phyloP scores from a whole-genome alignment of 2,113 vertebrate genomes.

The Corapipo altera region DNA sequence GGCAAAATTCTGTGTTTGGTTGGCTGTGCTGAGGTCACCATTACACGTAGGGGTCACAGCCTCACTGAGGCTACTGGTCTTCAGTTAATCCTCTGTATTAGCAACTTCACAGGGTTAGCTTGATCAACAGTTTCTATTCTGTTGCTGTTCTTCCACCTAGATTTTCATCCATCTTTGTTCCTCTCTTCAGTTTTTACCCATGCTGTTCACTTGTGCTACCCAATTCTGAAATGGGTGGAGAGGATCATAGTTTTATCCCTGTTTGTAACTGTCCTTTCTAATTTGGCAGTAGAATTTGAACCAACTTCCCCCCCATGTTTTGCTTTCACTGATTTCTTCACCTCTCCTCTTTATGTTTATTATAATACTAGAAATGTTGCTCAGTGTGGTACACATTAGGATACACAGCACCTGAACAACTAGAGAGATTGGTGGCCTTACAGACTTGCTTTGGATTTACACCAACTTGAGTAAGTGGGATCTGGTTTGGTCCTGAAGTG shows the following conservation, averaged over 20 bases:
- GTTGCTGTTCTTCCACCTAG: background rate
- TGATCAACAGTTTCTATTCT: background rate
- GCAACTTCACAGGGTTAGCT: background rate
- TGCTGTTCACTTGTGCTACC: background rate
- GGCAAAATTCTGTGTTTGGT: background rate
- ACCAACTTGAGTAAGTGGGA: background rate
- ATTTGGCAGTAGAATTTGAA: background rate
- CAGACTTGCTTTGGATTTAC: background rate
- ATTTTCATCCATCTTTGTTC: background rate
- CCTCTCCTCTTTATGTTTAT: background rate
- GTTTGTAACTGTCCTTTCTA: background rate
- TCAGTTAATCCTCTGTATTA: background rate
- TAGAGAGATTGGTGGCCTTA: background rate
- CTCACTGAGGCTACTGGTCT: background rate
- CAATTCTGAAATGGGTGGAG: background rate
- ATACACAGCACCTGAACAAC: background rate
- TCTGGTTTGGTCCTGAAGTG: background rate
- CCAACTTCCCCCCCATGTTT: fast-evolving
- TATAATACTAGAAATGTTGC: background rate
- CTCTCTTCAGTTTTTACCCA: background rate
- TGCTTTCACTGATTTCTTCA: background rate
- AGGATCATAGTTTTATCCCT: background rate
- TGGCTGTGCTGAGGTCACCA: background rate
- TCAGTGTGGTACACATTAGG: background rate
- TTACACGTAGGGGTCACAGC: background rate